Base-by-base conservation (phyloP, 1,140 invertebrate species). In the Cyclargus thomasi region DNA sequence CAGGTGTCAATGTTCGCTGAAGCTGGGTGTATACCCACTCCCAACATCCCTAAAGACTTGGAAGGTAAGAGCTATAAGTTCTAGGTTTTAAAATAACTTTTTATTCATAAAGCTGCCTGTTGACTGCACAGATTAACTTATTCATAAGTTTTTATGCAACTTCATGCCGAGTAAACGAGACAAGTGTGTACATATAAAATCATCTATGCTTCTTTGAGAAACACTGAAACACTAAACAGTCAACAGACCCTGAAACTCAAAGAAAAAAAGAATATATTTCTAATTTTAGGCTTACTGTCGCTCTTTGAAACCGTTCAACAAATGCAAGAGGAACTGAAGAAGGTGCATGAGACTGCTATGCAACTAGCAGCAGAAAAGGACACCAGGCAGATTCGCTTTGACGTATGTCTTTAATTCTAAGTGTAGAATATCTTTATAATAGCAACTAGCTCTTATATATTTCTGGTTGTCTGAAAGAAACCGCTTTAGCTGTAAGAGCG, bases 321-420 rank as follows among this genome's bases (percentile, higher is more conserved):
- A 2, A 83, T 90, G 83, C 85, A 90, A 63, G 74, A 79, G 35
- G 83, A 91, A 39, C 67, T 91, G 16, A 77, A 81, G 47, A 75
- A 81, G 62, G 82, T 90, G 0, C 81, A 88, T 64, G 80, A 82
- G 3, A 87, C 85, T 10, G 81, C 86, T 0, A 22, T 85, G 20
- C 78, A 81, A 62, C 72, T 91, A 8, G 86, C 81, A 0, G 75
- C 77, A 0, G 89, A 91, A 64, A 91, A 88, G 39, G 86, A 90
- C 23, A 83, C 87, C 20, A 72, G 86, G 53, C 80, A 85, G 29
- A 73, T 75, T 10, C 75, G 85, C 53, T 82, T 90, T 36, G 84
- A 89, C 63, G 89, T 91, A 78, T 63, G 65, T 1, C 39, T 47
- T 47, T 16, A 47, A 29, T 1, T 8, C 29, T 29, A 29, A 29